Evolutionary conservation across 92 coral and sea anemone genomes (phyloP).

Genomic region (Heliopora coerulea): DNA sequence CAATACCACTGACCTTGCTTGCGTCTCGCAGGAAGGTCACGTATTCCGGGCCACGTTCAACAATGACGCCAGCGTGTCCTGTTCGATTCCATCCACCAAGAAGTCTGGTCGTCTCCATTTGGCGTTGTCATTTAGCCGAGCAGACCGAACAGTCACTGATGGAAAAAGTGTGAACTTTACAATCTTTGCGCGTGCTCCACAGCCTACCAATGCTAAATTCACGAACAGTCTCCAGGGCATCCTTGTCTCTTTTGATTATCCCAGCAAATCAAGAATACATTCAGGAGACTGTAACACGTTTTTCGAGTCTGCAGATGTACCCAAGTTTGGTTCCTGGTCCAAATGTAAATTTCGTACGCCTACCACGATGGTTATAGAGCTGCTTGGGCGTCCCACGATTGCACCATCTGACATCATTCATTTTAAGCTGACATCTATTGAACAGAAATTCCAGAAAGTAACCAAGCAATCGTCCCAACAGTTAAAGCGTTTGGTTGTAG

Average conservation of each 20-base stretch:
- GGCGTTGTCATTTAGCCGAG: slow-evolving; percentile 50
- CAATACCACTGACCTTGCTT: slow-evolving; percentile 62
- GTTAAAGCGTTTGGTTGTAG: slow-evolving; percentile 20
- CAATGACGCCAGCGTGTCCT: slow-evolving; percentile 52
- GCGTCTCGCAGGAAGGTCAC: slow-evolving; percentile 48
- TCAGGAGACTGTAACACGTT: slow-evolving; percentile 40
- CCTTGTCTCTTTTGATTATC: slow-evolving; percentile 40
- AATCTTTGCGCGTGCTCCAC: slow-evolving; percentile 47
- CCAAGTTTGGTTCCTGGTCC: slow-evolving; percentile 47
- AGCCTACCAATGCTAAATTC: slow-evolving; percentile 40
- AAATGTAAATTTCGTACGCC: slow-evolving; percentile 50
- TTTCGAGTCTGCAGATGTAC: slow-evolving; percentile 40
- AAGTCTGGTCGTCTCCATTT: slow-evolving; percentile 51
- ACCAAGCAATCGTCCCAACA: slow-evolving; percentile 46
- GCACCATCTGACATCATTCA: slow-evolving; percentile 23
- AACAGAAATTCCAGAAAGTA: slow-evolving; percentile 36
- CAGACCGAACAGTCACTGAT: slow-evolving; percentile 6
- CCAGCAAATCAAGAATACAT: not conserved
- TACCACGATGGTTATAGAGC: slow-evolving; percentile 23
- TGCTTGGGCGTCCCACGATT: slow-evolving; percentile 53
- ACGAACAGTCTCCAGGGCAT: slow-evolving; percentile 51
- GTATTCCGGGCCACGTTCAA: slow-evolving; percentile 41
- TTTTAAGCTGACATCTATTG: slow-evolving; percentile 46
- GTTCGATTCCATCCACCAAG: slow-evolving; percentile 40
- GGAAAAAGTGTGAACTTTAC: slow-evolving; percentile 33